These are phyloP conservation scores for Pachycephala philippinensis DNA, from an alignment of 2,113 vertebrate species.

Conservation along the genomic window DNA sequence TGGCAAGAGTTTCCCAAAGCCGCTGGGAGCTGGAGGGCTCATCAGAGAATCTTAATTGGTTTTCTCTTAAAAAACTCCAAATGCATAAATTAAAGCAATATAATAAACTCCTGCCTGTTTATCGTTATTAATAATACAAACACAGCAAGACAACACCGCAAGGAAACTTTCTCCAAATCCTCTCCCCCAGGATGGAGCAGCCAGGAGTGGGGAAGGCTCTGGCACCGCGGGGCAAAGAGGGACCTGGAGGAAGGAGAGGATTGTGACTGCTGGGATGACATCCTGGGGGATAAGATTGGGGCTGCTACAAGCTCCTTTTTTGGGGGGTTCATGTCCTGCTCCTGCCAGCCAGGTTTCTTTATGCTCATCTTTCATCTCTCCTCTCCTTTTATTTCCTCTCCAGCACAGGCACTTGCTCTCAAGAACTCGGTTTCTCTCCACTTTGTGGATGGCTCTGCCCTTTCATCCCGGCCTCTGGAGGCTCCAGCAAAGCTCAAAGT, in stretches of 20 bases:
- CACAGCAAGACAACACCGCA: not conserved
- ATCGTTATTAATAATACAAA: not conserved
- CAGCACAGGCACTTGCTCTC: not conserved
- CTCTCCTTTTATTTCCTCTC: not conserved
- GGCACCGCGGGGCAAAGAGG: accelerated
- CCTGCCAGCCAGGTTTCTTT: not conserved
- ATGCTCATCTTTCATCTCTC: not conserved
- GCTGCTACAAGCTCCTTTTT: not conserved
- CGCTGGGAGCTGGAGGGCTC: not conserved
- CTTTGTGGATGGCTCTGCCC: not conserved
- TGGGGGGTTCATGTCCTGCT: not conserved
- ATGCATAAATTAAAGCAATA: slow-evolving; percentile 29
- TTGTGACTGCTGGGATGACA: not conserved
- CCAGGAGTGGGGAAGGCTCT: not conserved
- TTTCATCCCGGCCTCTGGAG: not conserved
- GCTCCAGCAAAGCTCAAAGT: not conserved
- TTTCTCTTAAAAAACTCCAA: slow-evolving; percentile 23
- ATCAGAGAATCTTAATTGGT: slow-evolving; percentile 57
- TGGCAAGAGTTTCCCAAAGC: slow-evolving; percentile 18
- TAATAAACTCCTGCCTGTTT: not conserved
- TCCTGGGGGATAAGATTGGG: accelerated
- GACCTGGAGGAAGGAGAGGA: not conserved
- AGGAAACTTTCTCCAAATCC: not conserved
- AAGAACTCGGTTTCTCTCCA: not conserved
- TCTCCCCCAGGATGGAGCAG: not conserved